Evolutionary conservation across 2,888 invertebrate species (phyloP).

Genomic region (Doris montereyensis): DNA sequence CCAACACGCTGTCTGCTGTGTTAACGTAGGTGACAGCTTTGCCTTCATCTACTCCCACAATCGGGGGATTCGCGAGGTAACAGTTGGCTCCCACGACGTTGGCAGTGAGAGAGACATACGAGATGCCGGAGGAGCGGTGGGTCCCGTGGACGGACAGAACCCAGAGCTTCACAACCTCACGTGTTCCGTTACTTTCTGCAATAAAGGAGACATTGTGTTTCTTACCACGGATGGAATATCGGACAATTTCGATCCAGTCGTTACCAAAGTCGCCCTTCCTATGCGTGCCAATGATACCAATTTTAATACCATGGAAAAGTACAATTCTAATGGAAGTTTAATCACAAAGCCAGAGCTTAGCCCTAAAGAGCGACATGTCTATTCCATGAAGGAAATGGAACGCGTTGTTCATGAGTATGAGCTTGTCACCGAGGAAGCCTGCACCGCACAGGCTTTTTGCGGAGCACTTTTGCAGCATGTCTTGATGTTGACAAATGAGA

Average conservation of each 20-base stretch:
- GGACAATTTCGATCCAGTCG: slow-evolving; percentile 93
- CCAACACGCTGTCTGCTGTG: slow-evolving; percentile 82
- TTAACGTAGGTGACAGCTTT: slow-evolving; percentile 90
- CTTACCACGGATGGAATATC: slow-evolving; percentile 92
- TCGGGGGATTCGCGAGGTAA: slow-evolving; percentile 87
- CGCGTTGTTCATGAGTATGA: slow-evolving; percentile 71
- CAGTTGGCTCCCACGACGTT: slow-evolving; percentile 85
- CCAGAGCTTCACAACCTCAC: slow-evolving; percentile 91
- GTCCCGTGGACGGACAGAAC: slow-evolving; percentile 86
- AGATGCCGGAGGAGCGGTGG: slow-evolving; percentile 89
- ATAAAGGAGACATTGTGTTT: slow-evolving; percentile 87
- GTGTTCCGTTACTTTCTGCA: slow-evolving; percentile 85
- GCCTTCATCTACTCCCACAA: slow-evolving; percentile 86
- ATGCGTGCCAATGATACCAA: slow-evolving; percentile 47
- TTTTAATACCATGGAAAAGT: slow-evolving; percentile 44
- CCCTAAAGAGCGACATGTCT: slow-evolving; percentile 81
- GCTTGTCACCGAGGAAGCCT: slow-evolving; percentile 68
- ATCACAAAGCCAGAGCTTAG: slow-evolving; percentile 68
- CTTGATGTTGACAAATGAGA: slow-evolving; percentile 81
- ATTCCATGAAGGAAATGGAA: slow-evolving; percentile 79
- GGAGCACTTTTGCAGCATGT: slow-evolving; percentile 71
- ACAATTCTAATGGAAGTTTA: slow-evolving; percentile 42
- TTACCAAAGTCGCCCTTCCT: slow-evolving; percentile 85
- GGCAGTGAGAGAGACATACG: slow-evolving; percentile 88
- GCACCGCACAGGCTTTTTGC: slow-evolving; percentile 71